Base-by-base conservation (phyloP, 2,797 vertebrate species). In the Helostoma temminkii region DNA sequence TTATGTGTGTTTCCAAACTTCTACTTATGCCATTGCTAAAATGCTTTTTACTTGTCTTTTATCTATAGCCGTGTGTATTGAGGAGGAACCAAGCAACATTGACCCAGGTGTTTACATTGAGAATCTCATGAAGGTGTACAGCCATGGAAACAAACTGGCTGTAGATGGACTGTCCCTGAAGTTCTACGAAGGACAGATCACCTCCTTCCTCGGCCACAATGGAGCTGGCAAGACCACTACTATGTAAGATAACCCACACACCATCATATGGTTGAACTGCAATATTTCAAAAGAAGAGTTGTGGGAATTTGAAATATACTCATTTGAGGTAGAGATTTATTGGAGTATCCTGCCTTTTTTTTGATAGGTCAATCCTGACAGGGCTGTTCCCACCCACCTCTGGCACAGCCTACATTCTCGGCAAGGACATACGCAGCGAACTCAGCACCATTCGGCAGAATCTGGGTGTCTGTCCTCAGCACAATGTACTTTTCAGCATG, bases 191-290 rank as follows among this genome's bases (percentile, higher is more conserved):
- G 97, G 95, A 28, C 98, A 99, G 83, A 99, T 99, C 80, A 98
- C 97, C 2, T 99, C 98, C 24, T 99, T 99, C 83, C 91, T 99
- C 26, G 98, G 98, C 21, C 98, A 99, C 91, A 99, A 99, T 0
- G 98, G 98, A 89, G 98, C 98, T 4, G 98, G 98, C 42, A 99
- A 99, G 90, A 99, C 98, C 36, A 99, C 98, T 48, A 99, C 97
- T 18, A 99, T 99, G 98, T 99, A 96, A 95, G 96, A 77, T 24
- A 24, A 47, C 6, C 5, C 18, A 48, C 30, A 28, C 14, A 3
- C 25, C 6, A 34, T 36, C 50, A 16, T 5, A 4, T 12, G 19
- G n/a, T 5, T 4, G 9, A 19, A 49, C 3, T 26, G 1, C 1
- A 37, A 43, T n/a, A 18, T 9, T 43, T 8, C 8, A 43, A 42